phyloP scores from a whole-genome alignment of 2,797 vertebrate genomes.

The Manis pentadactyla region DNA sequence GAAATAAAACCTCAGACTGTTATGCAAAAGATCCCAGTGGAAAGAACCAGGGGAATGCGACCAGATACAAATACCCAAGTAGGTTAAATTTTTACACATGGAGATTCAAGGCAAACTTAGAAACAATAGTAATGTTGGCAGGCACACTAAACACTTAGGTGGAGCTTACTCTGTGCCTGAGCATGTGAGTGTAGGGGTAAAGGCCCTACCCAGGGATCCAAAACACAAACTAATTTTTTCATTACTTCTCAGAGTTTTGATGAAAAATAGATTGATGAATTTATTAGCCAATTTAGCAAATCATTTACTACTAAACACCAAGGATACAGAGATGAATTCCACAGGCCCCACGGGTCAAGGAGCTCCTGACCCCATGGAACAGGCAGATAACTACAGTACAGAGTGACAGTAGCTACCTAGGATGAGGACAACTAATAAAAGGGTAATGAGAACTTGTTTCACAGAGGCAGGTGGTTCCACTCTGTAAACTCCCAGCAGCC shows the following conservation, averaged over 20 bases:
- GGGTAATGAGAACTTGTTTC: neutral
- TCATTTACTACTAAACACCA: neutral
- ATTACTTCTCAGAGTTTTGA: neutral
- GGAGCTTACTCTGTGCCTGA: neutral
- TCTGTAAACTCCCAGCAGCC: neutral
- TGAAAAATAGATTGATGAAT: neutral
- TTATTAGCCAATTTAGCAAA: neutral
- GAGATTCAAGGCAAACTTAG: neutral
- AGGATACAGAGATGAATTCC: neutral
- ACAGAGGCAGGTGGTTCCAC: neutral
- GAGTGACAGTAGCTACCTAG: neutral
- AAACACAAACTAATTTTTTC: neutral
- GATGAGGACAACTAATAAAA: neutral
- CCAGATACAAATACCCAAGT: neutral
- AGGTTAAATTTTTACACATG: neutral
- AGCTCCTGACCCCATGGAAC: neutral
- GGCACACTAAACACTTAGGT: accelerated
- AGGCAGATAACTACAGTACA: neutral
- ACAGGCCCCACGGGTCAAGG: neutral
- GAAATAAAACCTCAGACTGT: neutral
- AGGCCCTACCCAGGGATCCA: neutral
- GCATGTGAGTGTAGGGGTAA: neutral
- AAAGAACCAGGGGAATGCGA: neutral
- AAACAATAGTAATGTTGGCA: neutral
- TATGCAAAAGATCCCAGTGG: neutral